Percentiles rank a stretch among this genome's conserved stretches.
Conservation (phyloP, 2,797 vertebrate genomes). For the Lithobates pipiens region DNA sequence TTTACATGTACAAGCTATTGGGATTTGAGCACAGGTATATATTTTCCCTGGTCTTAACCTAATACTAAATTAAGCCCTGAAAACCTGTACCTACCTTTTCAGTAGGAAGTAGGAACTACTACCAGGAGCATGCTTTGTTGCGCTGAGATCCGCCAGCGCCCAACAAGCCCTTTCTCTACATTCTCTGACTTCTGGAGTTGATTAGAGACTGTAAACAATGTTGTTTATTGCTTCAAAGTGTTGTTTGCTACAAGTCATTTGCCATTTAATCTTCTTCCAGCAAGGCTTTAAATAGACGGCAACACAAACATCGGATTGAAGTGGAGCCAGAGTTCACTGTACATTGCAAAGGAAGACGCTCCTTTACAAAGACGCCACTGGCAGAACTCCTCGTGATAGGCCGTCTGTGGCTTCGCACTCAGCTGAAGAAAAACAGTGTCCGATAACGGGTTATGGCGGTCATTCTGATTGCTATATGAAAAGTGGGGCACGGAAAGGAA, state of each 20-base stretch:
- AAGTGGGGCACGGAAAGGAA: no score
- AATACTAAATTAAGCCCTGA: no score
- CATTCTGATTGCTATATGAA: no score
- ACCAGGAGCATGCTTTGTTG: no score
- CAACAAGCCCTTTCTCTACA: background rate
- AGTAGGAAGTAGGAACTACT: no score
- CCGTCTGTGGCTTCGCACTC: background rate
- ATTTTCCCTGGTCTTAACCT: no score
- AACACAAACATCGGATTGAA: background rate
- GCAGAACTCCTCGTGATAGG: background rate
- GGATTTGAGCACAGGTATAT: no score
- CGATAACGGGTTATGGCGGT: no score
- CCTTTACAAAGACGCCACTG: background rate
- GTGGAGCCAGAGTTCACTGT: background rate
- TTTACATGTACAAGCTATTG: no score
- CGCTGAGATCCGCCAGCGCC: no score
- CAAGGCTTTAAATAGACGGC: background rate
- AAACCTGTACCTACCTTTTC: no score
- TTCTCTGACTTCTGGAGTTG: background rate
- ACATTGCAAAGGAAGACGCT: background rate
- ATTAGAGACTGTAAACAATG: conserved; percentile 16
- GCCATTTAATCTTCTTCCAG: background rate
- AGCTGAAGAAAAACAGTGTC: no score
- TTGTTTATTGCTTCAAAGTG: conserved; percentile 12
- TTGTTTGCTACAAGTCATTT: conserved; percentile 3